These are phyloP conservation scores for Drosophila erecta DNA, from an alignment of 1,140 invertebrate species.

Conservation along the genomic window DNA sequence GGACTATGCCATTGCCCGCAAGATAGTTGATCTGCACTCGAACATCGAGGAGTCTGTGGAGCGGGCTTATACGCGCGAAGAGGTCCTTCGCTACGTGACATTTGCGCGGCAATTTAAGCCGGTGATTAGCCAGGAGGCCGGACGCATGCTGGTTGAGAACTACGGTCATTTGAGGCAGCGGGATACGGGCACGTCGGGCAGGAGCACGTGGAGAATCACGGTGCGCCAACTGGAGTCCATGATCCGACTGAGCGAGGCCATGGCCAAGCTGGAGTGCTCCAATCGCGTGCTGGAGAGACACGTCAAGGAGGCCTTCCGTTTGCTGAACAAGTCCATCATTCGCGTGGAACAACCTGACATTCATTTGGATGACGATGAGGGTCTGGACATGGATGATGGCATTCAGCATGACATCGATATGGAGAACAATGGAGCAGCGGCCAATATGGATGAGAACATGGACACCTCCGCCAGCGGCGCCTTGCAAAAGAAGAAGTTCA, in stretches of 20 bases:
- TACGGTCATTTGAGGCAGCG: constrained; percentile 95
- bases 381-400: constrained; percentile 84
- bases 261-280: constrained; percentile 97
- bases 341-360: constrained; percentile 99
- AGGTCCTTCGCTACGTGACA: constrained; percentile 96
- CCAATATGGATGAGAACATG: constrained; percentile 48
- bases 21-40: constrained; percentile 97
- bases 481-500: constrained; percentile 91
- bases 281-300: constrained; percentile 94
- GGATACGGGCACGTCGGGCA: constrained; percentile 90
- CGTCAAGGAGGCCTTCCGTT: constrained; percentile 95
- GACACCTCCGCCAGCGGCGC: constrained; percentile 32
- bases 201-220: constrained; percentile 97
- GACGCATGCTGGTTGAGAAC: constrained; percentile 93
- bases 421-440: constrained; percentile 80
- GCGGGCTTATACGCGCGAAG: constrained; percentile 92
- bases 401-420: constrained; percentile 70
- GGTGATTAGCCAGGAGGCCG: constrained; percentile 93
- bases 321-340: constrained; percentile 99
- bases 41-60: constrained; percentile 91
- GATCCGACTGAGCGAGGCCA: constrained; percentile 97
- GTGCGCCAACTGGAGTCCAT: constrained; percentile 99
- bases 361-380: constrained; percentile 92
- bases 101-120: constrained; percentile 99
- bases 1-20: constrained; percentile 97